These are phyloP conservation scores for Cyclura pinguis DNA, from an alignment of 2,797 vertebrate genomes.

Conservation along the genomic window DNA sequence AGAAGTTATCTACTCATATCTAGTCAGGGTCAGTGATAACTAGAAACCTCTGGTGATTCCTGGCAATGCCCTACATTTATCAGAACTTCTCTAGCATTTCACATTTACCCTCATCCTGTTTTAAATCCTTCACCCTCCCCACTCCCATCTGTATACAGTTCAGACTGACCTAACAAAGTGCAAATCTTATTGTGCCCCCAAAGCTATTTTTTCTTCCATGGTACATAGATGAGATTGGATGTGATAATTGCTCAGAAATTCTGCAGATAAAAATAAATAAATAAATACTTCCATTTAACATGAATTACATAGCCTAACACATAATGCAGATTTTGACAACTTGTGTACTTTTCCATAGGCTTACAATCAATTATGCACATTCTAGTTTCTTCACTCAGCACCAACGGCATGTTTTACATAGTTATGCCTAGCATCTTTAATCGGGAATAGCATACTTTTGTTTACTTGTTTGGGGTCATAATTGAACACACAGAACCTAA, in stretches of 20 bases:
- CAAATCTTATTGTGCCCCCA: not conserved
- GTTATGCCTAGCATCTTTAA: not conserved
- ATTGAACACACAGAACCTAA: not conserved
- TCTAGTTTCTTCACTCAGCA: not conserved
- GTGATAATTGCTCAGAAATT: not conserved
- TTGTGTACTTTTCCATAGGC: not conserved
- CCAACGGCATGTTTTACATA: not conserved
- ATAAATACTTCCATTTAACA: not conserved
- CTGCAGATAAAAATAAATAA: not conserved
- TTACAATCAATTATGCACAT: not conserved
- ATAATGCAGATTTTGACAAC: not conserved
- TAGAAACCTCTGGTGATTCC: constrained; percentile 20
- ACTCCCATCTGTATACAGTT: not conserved
- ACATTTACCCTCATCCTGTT: not conserved
- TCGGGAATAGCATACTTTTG: not conserved
- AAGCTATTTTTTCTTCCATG: not conserved
- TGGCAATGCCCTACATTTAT: accelerated
- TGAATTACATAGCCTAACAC: not conserved
- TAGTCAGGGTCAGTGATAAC: constrained; percentile 35
- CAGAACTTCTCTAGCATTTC: not conserved
- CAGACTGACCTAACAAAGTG: not conserved
- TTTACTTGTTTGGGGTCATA: too few species aligned
- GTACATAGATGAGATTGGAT: not conserved
- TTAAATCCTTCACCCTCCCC: not conserved
- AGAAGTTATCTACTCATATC: constrained; percentile 36